phyloP scores from a whole-genome alignment of 2,888 invertebrate genomes.

The Spisula solida region DNA sequence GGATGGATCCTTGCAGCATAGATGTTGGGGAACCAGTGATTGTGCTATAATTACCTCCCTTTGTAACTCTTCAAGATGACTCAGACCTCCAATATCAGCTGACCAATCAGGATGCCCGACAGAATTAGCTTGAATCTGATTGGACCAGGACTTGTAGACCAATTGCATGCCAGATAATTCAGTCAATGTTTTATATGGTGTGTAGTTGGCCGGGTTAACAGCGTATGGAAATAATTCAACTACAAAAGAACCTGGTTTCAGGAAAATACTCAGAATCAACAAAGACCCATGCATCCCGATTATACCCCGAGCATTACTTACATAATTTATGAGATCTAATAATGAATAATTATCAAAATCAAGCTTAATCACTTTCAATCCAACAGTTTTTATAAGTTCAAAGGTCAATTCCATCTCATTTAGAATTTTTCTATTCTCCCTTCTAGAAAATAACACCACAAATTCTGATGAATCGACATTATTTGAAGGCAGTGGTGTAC shows the following conservation, averaged over 20 bases:
- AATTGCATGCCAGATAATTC: constrained; percentile 84
- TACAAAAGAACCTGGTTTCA: constrained; percentile 86
- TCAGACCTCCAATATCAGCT: constrained; percentile 87
- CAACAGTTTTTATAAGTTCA: constrained; percentile 76
- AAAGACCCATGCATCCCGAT: constrained; percentile 88
- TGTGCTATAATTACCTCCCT: constrained; percentile 84
- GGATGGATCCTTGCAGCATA: constrained; percentile 88
- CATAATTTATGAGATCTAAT: constrained; percentile 80
- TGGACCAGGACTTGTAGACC: constrained; percentile 88
- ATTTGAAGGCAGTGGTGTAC: constrained; percentile 47
- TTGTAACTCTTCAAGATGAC: constrained; percentile 83
- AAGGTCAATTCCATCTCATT: constrained; percentile 87
- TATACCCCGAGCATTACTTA: constrained; percentile 81
- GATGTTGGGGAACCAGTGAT: constrained; percentile 86
- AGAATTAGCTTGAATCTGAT: constrained; percentile 83
- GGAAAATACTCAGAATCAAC: constrained; percentile 87
- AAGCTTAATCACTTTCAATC: constrained; percentile 80
- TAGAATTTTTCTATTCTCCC: constrained; percentile 87
- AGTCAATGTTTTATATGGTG: constrained; percentile 88
- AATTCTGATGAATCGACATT: constrained; percentile 62
- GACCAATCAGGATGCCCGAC: constrained; percentile 86
- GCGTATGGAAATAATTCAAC: constrained; percentile 89
- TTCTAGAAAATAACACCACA: constrained; percentile 85
- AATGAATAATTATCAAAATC: constrained; percentile 82
- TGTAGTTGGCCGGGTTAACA: constrained; percentile 87